Conservation (phyloP, 2,888 invertebrate genomes). For the Orthosia gothica region DNA sequence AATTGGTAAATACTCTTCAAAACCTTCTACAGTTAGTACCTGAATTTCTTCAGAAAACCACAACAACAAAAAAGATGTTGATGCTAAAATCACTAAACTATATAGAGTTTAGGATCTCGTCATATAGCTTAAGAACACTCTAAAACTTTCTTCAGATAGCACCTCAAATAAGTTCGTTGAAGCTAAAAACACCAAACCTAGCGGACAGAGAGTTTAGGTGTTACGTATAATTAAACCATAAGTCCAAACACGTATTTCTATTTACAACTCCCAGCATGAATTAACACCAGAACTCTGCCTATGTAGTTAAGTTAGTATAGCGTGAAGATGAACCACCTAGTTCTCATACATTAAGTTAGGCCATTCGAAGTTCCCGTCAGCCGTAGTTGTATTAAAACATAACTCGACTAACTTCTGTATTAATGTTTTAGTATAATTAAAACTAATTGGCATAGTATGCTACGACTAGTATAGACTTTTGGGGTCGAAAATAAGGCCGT, state of each 20-base stretch:
- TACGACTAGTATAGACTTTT: background rate
- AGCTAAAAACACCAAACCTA: background rate
- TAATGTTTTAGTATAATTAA: slow-evolving; percentile 52
- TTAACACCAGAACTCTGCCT: slow-evolving; percentile 35
- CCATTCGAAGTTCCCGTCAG: slow-evolving; percentile 47
- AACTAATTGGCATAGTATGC: slow-evolving; percentile 20
- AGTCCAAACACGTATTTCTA: slow-evolving; percentile 26
- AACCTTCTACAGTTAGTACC: too few species aligned
- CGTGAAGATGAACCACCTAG: slow-evolving; percentile 50
- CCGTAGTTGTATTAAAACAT: slow-evolving; percentile 52
- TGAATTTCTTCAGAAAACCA: too few species aligned
- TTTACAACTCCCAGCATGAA: slow-evolving; percentile 19
- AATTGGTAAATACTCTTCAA: background rate
- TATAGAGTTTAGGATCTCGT: too few species aligned
- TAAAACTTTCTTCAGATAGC: background rate
- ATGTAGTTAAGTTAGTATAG: slow-evolving; percentile 33
- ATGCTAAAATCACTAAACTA: background rate
- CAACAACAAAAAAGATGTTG: background rate
- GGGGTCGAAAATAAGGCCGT: background rate
- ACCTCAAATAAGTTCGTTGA: background rate
- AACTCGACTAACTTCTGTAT: slow-evolving; percentile 48
- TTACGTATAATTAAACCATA: slow-evolving; percentile 7
- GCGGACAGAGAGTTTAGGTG: background rate
- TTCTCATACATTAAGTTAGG: slow-evolving; percentile 53
- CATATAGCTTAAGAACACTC: background rate